Evolutionary conservation across 1,140 invertebrate genomes (phyloP), one percentile per base, ranked within the genome.

Genomic region (Tribolium castaneum): DNA sequence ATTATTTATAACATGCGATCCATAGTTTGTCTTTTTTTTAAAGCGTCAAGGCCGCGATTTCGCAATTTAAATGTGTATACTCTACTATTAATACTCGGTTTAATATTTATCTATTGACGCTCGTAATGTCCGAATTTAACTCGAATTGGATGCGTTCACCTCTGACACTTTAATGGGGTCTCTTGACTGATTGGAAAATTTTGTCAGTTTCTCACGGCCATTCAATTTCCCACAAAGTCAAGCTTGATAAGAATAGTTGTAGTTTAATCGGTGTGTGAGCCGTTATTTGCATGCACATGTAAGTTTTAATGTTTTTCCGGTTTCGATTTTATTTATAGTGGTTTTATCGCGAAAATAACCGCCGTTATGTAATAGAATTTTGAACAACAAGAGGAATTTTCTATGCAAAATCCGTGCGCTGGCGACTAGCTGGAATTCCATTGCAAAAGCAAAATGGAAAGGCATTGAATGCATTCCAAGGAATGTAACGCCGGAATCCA

Each of bases 401-500:
- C 7, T 35, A 62, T 62, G 56, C 56, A 34, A 35, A 62, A 62
- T 10, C 56, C 3, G 56, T 66, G 39, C 39, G n/a, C 7, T 30
- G 6, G 22, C n/a, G 9, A 56, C 56, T 34, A 12, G 10, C 22
- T 13, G 30, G 59, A 66, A 66, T 66, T 66, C 59, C 59, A 13
- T 30, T n/a, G 25, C 30, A 35, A 35, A 35, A 35, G 59, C 59
- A 66, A 66, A 66, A 35, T 35, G 59, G 25, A 35, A 66, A 66
- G 59, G 30, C 59, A 14, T 9, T 19, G 56, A 62, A 34, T 62
- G 56, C 56, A 62, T 62, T 62, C 56, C 19, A 22, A 39, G 59
- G 59, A 66, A 66, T 66, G 59, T 13, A 34, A 35, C 30, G 30
- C 59, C 59, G 59, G 59, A 66, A 66, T 66, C 59, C 59, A 66